Evolutionary conservation across 2,113 vertebrate species (phyloP).

Genomic region (Osmerus mordax): DNA sequence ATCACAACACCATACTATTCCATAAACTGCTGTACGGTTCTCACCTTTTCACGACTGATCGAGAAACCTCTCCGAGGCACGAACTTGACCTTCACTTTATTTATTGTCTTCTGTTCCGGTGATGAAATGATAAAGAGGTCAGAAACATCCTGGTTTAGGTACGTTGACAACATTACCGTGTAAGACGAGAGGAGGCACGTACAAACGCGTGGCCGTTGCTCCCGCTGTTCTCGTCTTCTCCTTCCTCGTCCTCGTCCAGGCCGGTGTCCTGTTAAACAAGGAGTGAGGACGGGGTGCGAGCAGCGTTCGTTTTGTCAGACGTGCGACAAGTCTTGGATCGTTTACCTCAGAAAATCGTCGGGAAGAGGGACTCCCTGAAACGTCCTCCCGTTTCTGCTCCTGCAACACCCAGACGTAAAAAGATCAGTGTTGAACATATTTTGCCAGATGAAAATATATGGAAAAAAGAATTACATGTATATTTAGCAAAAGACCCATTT

Average conservation of each 20-base stretch:
- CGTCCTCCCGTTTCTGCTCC: background rate
- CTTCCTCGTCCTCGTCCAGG: slow-evolving; percentile 11
- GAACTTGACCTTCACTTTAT: slow-evolving; percentile 44
- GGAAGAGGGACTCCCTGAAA: background rate
- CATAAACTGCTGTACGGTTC: no score
- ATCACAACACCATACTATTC: no score
- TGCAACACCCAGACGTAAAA: background rate
- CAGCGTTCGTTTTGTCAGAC: no score
- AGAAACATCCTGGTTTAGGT: background rate
- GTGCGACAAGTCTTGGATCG: no score
- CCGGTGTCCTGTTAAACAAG: slow-evolving; percentile 26
- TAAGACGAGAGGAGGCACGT: background rate
- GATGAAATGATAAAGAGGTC: background rate
- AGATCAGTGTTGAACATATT: background rate
- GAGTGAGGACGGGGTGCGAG: background rate
- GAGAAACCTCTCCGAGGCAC: slow-evolving; percentile 46
- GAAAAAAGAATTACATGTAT: background rate
- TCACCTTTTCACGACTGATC: slow-evolving; percentile 4
- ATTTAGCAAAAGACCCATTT: background rate
- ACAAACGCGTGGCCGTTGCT: background rate
- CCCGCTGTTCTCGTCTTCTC: background rate
- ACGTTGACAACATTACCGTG: background rate
- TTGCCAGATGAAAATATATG: background rate
- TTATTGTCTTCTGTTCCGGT: slow-evolving; percentile 37
- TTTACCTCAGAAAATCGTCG: no score